Percentiles rank a stretch among this genome's conserved stretches.
Conservation (phyloP, 2,113 vertebrate species). For the Rhagologus leucostigma region DNA sequence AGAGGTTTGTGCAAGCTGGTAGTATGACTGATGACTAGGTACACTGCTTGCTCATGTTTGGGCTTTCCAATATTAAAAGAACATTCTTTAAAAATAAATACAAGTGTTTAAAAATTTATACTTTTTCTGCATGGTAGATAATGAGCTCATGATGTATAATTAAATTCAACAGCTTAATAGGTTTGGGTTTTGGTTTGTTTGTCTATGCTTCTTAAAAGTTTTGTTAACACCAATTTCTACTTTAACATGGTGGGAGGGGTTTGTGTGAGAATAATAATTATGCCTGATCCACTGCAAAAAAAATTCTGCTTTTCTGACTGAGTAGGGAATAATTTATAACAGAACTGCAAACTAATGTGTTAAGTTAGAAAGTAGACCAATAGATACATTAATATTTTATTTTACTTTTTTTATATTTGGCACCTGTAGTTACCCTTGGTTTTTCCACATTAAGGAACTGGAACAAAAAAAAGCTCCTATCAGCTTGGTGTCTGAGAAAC, state of each 20-base stretch:
- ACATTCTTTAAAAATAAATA: slow-evolving; percentile 19
- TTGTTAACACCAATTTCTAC: neutral
- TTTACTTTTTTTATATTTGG: neutral
- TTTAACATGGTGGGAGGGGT: neutral
- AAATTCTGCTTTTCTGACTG: neutral
- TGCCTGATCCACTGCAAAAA: neutral
- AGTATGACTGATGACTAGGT: neutral
- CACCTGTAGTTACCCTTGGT: neutral
- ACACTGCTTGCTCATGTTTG: neutral
- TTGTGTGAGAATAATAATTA: neutral
- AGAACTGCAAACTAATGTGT: neutral
- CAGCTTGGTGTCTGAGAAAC: neutral
- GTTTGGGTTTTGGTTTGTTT: neutral
- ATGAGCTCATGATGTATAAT: slow-evolving; percentile 2
- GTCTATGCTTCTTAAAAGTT: neutral
- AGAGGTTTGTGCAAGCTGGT: neutral
- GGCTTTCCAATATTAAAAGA: neutral
- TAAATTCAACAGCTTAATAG: neutral
- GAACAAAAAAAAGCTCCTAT: neutral
- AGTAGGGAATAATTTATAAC: neutral
- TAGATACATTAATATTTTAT: neutral
- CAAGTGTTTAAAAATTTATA: neutral
- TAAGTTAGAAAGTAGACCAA: neutral
- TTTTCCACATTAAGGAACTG: neutral
- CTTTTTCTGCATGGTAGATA: neutral